Percentiles rank a stretch among this genome's conserved stretches.
These are phyloP conservation scores for Xanthia icteritia DNA, from an alignment of 2,888 invertebrate species.

Conservation along the genomic window DNA sequence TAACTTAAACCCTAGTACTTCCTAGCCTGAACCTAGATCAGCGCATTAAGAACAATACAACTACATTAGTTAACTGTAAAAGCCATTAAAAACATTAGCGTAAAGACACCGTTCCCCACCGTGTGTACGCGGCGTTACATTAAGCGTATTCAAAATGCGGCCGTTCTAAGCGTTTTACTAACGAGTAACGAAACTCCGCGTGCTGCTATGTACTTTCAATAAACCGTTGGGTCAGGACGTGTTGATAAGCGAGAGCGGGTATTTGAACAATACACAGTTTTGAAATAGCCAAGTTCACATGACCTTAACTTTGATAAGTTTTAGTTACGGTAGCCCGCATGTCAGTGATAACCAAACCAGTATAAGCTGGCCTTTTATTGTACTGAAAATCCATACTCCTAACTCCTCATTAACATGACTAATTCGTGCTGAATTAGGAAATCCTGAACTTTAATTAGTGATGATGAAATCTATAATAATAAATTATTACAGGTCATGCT, in stretches of 20 bases:
- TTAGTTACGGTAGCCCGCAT: neutral
- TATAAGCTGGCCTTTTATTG: neutral
- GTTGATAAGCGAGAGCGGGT: conserved; percentile 29
- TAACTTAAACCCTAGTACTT: neutral
- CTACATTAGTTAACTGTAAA: conserved; percentile 34
- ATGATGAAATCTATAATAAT: conserved; percentile 94
- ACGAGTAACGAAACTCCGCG: conserved; percentile 73
- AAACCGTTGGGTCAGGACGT: conserved; percentile 48
- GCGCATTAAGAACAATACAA: conserved; percentile 35
- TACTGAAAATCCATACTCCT: neutral
- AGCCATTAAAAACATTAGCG: conserved; percentile 47
- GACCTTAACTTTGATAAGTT: neutral
- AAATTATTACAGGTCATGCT: conserved; percentile 94
- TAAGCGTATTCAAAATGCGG: conserved; percentile 64
- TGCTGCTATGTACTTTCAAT: conserved; percentile 70
- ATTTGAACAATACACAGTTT: neutral
- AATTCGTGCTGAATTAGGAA: conserved; percentile 93
- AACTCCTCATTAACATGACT: conserved; percentile 91
- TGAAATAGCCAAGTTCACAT: neutral
- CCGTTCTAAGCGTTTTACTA: conserved; percentile 67
- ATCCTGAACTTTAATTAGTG: conserved; percentile 92
- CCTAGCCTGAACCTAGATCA: conserved; percentile 15
- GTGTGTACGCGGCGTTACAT: conserved; percentile 53
- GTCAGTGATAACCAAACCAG: neutral
- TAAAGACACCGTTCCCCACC: conserved; percentile 19